Percentiles rank a stretch among this genome's conserved stretches.
phyloP scores from a whole-genome alignment of 2,888 invertebrate species.

The Cosmia pyralina region DNA sequence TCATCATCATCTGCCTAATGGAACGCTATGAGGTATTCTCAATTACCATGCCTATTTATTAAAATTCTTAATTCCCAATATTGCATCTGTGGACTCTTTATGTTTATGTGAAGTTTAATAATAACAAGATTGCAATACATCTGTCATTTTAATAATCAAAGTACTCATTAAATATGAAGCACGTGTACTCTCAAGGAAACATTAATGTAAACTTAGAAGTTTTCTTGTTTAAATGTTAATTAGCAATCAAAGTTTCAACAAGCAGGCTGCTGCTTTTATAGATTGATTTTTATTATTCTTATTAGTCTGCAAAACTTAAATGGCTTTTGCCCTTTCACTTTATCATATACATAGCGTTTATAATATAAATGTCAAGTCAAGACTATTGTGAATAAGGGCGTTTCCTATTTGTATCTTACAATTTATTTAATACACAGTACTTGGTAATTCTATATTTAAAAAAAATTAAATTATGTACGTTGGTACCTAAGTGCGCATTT shows the following conservation, averaged over 20 bases:
- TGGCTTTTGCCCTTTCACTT: background rate
- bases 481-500: no score
- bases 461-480: no score
- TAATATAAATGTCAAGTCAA: background rate
- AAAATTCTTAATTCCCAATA: background rate
- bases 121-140: background rate
- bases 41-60: background rate
- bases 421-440: background rate
- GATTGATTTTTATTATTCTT: constrained; percentile 34
- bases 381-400: background rate
- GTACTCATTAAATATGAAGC: constrained; percentile 16
- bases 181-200: constrained; percentile 15
- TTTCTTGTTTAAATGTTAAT: constrained; percentile 46
- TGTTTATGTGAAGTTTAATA: background rate
- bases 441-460: no score
- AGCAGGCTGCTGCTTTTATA: constrained; percentile 21
- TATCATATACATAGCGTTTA: background rate
- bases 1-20: background rate
- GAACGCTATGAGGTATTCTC: background rate
- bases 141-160: constrained; percentile 16
- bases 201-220: constrained; percentile 31
- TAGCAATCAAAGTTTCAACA: constrained; percentile 34
- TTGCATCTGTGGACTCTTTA: no score
- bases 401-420: constrained; percentile 2
- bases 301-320: constrained; percentile 7